These are phyloP conservation scores for Cliona cf. orientalis DNA, from an alignment of 37 sponge, comb jelly and placozoan genomes.

Conservation along the genomic window DNA sequence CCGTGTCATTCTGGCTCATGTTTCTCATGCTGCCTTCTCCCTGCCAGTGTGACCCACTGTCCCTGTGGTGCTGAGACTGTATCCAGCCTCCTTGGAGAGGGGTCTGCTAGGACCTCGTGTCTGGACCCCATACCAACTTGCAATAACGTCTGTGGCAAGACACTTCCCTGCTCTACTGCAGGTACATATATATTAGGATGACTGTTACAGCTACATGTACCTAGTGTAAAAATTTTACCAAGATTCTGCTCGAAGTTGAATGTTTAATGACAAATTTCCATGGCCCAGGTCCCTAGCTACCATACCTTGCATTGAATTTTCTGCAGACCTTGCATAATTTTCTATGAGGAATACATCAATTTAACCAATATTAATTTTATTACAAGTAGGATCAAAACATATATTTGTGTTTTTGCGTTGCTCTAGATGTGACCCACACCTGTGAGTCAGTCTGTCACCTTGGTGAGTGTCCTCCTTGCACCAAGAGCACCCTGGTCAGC, in stretches of 20 bases:
- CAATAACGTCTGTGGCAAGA: constrained; percentile 59
- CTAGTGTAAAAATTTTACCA: background rate
- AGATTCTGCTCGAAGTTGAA: no score
- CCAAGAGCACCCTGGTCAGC: constrained; percentile 28
- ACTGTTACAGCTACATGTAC: background rate
- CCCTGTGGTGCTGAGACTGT: constrained; percentile 87
- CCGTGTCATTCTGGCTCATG: constrained; percentile 83
- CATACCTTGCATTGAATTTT: no score
- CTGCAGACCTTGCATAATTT: no score
- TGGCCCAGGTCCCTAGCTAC: no score
- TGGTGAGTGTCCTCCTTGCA: constrained; percentile 85
- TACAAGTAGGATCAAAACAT: no score
- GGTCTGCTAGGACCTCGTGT: constrained; percentile 73
- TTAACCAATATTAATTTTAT: no score
- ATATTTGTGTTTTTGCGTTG: no score
- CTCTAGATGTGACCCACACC: constrained; percentile 57
- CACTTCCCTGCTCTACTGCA: constrained; percentile 63
- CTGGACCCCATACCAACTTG: constrained; percentile 93
- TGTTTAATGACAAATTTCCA: no score
- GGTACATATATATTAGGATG: constrained; percentile 32
- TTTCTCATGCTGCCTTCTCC: constrained; percentile 74
- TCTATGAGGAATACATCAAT: no score
- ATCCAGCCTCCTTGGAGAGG: constrained; percentile 37
- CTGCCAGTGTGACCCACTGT: constrained; percentile 66
- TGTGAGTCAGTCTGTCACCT: constrained; percentile 80